Evolutionary conservation across 2,113 vertebrate genomes (phyloP).

Genomic region (Pachypanchax playfairii): DNA sequence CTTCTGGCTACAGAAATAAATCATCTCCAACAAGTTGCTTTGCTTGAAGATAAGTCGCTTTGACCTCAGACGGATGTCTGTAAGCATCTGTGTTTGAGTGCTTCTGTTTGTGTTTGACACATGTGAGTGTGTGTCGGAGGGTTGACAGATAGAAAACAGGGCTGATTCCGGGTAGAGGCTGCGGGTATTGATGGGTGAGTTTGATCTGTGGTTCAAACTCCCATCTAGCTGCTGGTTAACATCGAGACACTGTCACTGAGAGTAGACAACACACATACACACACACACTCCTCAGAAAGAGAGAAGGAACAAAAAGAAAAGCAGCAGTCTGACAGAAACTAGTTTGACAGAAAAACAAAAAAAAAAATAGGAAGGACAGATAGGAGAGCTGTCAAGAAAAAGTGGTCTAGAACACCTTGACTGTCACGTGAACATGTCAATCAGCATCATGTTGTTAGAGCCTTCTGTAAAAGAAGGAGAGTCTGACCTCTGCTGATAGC

Average conservation of each 20-base stretch:
- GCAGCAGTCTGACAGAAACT: neutral
- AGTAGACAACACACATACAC: conserved; percentile 51
- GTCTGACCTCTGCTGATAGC: conserved; percentile 76
- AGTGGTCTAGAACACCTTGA: conserved; percentile 39
- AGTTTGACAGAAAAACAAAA: conserved; percentile 15
- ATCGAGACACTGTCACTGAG: conserved; percentile 66
- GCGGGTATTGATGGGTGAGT: conserved; percentile 56
- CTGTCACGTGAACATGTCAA: conserved; percentile 42
- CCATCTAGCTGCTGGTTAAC: conserved; percentile 68
- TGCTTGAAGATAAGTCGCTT: conserved; percentile 9
- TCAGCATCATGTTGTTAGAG: conserved; percentile 42
- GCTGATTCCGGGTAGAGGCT: conserved; percentile 54
- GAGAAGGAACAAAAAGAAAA: conserved; percentile 6
- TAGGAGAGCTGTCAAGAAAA: neutral
- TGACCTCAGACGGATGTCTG: neutral
- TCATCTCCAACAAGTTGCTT: neutral
- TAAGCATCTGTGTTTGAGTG: conserved; percentile 12
- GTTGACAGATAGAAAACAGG: conserved; percentile 67
- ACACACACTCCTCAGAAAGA: conserved; percentile 24
- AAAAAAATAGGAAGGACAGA: conserved; percentile 8
- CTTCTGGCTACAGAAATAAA: conserved; percentile 1
- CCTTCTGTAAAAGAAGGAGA: conserved; percentile 70
- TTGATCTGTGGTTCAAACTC: conserved; percentile 65
- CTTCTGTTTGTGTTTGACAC: conserved; percentile 41
- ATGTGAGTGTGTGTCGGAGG: conserved; percentile 61